These are phyloP conservation scores for Trachythela sp. DNA, from an alignment of 64 coral and sea anemone species.

Conservation along the genomic window DNA sequence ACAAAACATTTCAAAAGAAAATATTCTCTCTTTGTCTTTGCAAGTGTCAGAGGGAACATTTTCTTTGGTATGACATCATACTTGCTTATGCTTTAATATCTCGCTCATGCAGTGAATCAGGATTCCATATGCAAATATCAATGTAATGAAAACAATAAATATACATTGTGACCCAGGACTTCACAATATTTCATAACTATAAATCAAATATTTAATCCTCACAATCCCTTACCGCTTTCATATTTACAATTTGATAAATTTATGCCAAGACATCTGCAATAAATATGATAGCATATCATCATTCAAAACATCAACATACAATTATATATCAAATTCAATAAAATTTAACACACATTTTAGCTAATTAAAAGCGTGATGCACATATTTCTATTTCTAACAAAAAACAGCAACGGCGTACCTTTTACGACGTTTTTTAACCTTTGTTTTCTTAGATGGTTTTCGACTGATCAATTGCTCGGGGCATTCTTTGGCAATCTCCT, in stretches of 20 bases:
- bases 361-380: background rate
- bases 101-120: too few species aligned
- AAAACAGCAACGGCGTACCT: background rate
- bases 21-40: too few species aligned
- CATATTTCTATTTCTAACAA: background rate
- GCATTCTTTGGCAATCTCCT: slow-evolving; percentile 36
- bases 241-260: slow-evolving; percentile 95
- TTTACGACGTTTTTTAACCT: slow-evolving; percentile 57
- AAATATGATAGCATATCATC: too few species aligned
- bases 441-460: slow-evolving; percentile 61
- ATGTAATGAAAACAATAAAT: too few species aligned
- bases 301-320: too few species aligned
- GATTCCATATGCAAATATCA: background rate
- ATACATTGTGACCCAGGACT: too few species aligned
- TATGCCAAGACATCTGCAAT: slow-evolving; percentile 68
- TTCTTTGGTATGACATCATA: too few species aligned
- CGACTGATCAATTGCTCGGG: slow-evolving; percentile 35
- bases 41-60: too few species aligned
- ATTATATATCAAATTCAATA: too few species aligned
- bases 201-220: background rate
- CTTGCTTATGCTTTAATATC: too few species aligned
- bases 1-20: too few species aligned
- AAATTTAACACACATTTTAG: background rate
- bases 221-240: slow-evolving; percentile 76
- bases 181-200: too few species aligned